Evolutionary conservation across 1,140 invertebrate genomes (phyloP).

Genomic region (Dryas iulia): DNA sequence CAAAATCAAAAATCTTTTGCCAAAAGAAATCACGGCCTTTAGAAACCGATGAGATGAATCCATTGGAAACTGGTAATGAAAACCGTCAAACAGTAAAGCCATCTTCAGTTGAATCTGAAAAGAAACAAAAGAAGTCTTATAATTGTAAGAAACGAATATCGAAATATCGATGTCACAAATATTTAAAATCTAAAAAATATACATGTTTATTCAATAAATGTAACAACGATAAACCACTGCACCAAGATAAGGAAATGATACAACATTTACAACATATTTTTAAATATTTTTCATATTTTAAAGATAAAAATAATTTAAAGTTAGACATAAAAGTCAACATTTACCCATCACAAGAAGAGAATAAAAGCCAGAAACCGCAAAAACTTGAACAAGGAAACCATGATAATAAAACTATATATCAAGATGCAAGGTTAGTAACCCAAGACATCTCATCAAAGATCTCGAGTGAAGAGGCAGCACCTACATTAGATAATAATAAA

Average conservation of each 20-base stretch:
- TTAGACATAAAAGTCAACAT: conserved; percentile 54
- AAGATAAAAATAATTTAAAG: conserved; percentile 45
- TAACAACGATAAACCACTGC: conserved; percentile 7
- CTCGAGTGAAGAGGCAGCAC: not conserved
- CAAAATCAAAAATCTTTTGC: not conserved
- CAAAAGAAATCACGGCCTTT: not conserved
- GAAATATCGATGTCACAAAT: conserved; percentile 19
- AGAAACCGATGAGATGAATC: conserved; percentile 20
- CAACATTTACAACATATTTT: conserved; percentile 48
- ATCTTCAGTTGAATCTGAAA: not conserved
- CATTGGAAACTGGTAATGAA: conserved; percentile 31
- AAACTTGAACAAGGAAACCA: not conserved
- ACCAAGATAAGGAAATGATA: conserved; percentile 33
- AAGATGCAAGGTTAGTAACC: not conserved
- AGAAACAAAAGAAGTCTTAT: conserved; percentile 12
- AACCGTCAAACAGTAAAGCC: conserved; percentile 15
- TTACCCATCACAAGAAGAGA: conserved; percentile 18
- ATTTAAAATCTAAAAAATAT: conserved; percentile 39
- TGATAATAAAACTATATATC: not conserved
- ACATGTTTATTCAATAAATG: conserved; percentile 39
- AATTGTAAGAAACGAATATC: conserved; percentile 16
- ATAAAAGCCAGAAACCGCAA: not conserved
- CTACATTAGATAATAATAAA: conserved; percentile 11
- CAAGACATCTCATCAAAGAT: not conserved
- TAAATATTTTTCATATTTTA: conserved; percentile 45